Evolutionary conservation across 2,888 invertebrate species (phyloP).

Genomic region (Bibio marci): DNA sequence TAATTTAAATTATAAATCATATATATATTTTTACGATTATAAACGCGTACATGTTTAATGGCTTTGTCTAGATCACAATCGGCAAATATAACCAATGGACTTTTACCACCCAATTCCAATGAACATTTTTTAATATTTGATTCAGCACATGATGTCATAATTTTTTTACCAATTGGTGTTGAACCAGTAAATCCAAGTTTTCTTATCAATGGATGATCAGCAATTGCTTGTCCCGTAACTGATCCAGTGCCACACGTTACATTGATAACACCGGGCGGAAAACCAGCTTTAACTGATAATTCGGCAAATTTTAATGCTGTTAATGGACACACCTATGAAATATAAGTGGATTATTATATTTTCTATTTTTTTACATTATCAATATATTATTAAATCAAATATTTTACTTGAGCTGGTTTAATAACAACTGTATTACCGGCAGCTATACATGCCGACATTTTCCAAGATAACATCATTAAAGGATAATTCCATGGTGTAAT

Average conservation of each 20-base stretch:
- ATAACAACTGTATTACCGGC: slow-evolving; percentile 94
- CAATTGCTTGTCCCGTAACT: slow-evolving; percentile 69
- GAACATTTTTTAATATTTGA: slow-evolving; percentile 92
- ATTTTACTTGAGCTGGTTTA: slow-evolving; percentile 70
- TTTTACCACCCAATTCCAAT: slow-evolving; percentile 88
- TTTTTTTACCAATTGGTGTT: slow-evolving; percentile 70
- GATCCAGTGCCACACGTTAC: slow-evolving; percentile 73
- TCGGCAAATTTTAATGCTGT: slow-evolving; percentile 94
- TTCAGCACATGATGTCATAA: slow-evolving; percentile 79
- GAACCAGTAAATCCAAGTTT: slow-evolving; percentile 96
- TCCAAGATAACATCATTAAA: slow-evolving; percentile 97
- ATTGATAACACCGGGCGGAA: slow-evolving; percentile 90
- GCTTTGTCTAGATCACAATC: slow-evolving; percentile 92
- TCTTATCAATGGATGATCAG: slow-evolving; percentile 67
- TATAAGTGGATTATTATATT: neutral
- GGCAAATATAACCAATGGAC: slow-evolving; percentile 82
- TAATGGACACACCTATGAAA: slow-evolving; percentile 66
- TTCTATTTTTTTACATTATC: neutral
- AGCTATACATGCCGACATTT: slow-evolving; percentile 93
- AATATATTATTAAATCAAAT: slow-evolving; percentile 13
- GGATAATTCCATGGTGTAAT: slow-evolving; percentile 98
- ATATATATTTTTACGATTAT: neutral
- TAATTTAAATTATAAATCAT: neutral
- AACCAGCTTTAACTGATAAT: slow-evolving; percentile 72
- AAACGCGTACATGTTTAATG: slow-evolving; percentile 54